Percentiles rank a stretch among this genome's conserved stretches.
Evolutionary conservation across 2,113 vertebrate species (phyloP).

Genomic region (Actenoides lindsayi): DNA sequence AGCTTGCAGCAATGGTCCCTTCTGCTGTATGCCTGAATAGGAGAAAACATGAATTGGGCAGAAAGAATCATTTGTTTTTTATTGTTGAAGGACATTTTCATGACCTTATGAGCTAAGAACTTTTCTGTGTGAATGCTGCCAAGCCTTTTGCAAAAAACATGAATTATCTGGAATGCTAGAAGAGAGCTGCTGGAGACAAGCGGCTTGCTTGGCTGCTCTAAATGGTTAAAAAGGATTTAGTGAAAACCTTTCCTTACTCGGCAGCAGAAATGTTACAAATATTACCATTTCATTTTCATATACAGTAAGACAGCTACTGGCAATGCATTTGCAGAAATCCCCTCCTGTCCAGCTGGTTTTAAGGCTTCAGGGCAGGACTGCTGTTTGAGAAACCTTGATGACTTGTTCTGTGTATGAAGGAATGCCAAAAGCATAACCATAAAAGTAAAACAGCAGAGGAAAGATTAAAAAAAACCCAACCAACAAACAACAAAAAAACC

Average conservation of each 20-base stretch:
- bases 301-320: neutral
- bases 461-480: neutral
- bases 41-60: slow-evolving; percentile 65
- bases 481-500: neutral
- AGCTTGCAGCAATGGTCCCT: neutral
- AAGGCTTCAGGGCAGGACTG: neutral
- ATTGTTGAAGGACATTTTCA: slow-evolving; percentile 75
- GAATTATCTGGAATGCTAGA: slow-evolving; percentile 68
- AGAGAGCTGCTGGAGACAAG: slow-evolving; percentile 14
- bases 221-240: slow-evolving; percentile 31
- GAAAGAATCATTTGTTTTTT: slow-evolving; percentile 71
- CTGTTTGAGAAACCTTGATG: neutral
- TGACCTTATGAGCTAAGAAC: slow-evolving; percentile 74
- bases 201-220: neutral
- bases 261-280: neutral
- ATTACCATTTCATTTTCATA: neutral
- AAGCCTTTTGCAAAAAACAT: slow-evolving; percentile 67
- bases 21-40: slow-evolving; percentile 21
- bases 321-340: neutral
- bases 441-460: neutral
- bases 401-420: neutral
- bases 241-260: neutral
- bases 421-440: slow-evolving; percentile 4
- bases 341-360: neutral
- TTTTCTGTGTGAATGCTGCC: slow-evolving; percentile 63